phyloP scores from a whole-genome alignment of 2,888 invertebrate genomes.

The Drosophila acutilabella region DNA sequence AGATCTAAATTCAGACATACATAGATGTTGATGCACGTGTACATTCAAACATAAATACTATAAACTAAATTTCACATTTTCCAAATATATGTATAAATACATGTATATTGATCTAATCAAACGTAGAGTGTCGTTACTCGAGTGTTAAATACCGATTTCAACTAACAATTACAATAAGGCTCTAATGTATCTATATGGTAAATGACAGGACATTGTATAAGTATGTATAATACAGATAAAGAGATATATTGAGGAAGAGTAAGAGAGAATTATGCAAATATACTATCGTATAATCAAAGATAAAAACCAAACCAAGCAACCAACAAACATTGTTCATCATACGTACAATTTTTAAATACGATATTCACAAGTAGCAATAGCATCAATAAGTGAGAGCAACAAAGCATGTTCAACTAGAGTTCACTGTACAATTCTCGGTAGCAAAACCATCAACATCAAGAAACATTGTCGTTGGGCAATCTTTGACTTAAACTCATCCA shows the following conservation, averaged over 20 bases:
- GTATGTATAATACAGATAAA: conserved; percentile 28
- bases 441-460: conserved; percentile 8
- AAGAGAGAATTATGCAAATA: neutral
- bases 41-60: conserved; percentile 31
- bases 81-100: conserved; percentile 5
- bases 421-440: conserved; percentile 39
- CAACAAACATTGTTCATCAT: conserved; percentile 40
- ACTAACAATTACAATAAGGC: conserved; percentile 44
- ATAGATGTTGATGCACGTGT: conserved; percentile 41
- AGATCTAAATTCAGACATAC: conserved; percentile 7
- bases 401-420: conserved; percentile 34
- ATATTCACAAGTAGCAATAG: conserved; percentile 32
- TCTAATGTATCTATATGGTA: conserved; percentile 9
- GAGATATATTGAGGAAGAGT: conserved; percentile 1
- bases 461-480: conserved; percentile 28
- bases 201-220: conserved; percentile 18
- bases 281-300: conserved; percentile 51
- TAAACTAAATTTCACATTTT: conserved; percentile 7
- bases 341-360: conserved; percentile 54
- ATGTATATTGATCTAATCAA: conserved; percentile 21
- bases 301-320: conserved; percentile 22
- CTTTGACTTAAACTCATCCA: conserved; percentile 29
- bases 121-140: conserved; percentile 26
- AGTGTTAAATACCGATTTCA: conserved; percentile 47
- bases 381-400: conserved; percentile 40